These are phyloP conservation scores for Laothoe populi DNA, from an alignment of 2,888 invertebrate species.

Conservation along the genomic window DNA sequence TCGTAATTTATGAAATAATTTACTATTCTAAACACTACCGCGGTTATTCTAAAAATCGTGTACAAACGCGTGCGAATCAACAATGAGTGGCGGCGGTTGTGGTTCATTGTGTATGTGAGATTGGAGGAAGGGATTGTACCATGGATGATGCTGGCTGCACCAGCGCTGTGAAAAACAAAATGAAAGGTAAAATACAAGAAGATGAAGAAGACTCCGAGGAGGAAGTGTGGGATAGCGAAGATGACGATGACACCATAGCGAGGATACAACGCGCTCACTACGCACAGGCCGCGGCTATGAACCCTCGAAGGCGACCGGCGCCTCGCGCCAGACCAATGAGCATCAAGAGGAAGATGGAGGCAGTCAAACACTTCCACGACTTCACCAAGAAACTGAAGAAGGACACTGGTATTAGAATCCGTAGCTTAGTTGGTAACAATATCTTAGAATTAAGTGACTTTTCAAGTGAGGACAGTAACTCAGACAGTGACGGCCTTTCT, in stretches of 20 bases:
- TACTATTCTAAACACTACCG: conserved; percentile 36
- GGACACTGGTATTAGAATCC: conserved; percentile 80
- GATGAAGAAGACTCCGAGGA: conserved; percentile 71
- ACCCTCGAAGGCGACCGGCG: conserved; percentile 64
- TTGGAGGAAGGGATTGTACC: conserved; percentile 38
- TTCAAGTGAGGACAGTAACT: conserved; percentile 74
- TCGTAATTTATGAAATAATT: conserved; percentile 40
- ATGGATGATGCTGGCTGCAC: conserved; percentile 72
- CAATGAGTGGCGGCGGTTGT: conserved; percentile 39
- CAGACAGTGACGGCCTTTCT: conserved; percentile 80
- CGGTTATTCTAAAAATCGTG: conserved; percentile 33
- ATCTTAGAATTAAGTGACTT: conserved; percentile 79
- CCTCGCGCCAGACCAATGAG: conserved; percentile 74
- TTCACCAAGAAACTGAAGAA: conserved; percentile 82
- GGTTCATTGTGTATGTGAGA: conserved; percentile 33
- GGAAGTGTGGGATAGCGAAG: conserved; percentile 73
- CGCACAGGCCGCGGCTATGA: conserved; percentile 78
- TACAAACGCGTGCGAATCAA: conserved; percentile 34
- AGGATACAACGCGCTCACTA: conserved; percentile 79
- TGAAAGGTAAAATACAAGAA: conserved; percentile 59
- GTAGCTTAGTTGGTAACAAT: conserved; percentile 78
- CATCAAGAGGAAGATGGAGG: conserved; percentile 81
- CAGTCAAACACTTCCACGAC: conserved; percentile 79
- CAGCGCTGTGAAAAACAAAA: conserved; percentile 62
- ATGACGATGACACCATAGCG: conserved; percentile 79